Base-by-base conservation (phyloP, 2,888 invertebrate species). In the Chamaedrilus cognettii region DNA sequence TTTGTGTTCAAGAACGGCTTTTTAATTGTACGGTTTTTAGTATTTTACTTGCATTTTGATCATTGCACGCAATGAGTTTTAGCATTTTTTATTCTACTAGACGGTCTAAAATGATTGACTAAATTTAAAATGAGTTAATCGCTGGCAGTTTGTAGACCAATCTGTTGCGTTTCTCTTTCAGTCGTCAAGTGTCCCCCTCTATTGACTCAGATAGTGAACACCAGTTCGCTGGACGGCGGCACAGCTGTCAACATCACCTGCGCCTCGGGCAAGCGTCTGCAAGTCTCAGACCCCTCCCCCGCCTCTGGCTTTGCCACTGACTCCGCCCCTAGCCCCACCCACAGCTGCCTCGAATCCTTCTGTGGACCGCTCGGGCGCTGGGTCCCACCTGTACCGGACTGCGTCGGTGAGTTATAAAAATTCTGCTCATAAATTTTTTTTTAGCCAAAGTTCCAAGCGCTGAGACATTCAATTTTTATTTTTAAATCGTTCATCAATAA, bases 181-280 rank as follows among this genome's bases (percentile, higher is more conserved):
- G 42, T 42, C 42, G 42, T 19, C 42, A 52, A 52, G 26, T 52
- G 55, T 26, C 28, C 55, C 11, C 55, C 55, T 19, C 26, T 52
- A 7, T 23, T 52, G 55, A 19, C 55, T 23, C 55, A 52, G 7
- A 7, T 26, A 19, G 55, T 52, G 7, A 52, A 52, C 26, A 52
- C 55, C 5, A 23, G 15, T 19, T 11, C 19, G 11, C 11, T 26
- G 5, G 19, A 15, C 15, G 7, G 15, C 11, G 55, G 55, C 28
- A 26, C 28, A 15, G 28, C 28, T 26, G 55, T 52, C 7, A 52
- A 52, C 55, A 7, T 7, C 23, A 52, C 15, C 55, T 52, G 55
- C 28, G 19, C 55, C 11, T 7, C 23, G 5, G 55, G 26, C 5
- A 11, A 52, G 28, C 11, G 26, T 7, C 26, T 52, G 5, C 11